A percentile compares a stretch with the other conserved stretches of the same genome.
Conservation (phyloP, 2,113 vertebrate genomes). For the Mus spicilegus region DNA sequence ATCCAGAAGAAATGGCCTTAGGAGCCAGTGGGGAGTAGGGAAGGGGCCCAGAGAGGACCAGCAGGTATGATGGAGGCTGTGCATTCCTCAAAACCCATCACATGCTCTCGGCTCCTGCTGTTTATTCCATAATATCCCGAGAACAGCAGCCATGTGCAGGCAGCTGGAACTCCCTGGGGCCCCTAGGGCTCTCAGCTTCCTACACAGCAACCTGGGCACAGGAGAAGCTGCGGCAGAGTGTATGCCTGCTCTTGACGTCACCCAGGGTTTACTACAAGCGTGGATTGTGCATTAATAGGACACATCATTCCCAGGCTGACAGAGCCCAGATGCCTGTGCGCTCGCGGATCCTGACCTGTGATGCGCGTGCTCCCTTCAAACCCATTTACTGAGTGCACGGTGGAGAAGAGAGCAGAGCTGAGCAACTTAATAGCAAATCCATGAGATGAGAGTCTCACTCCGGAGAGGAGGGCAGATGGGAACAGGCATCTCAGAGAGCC, state of each 20-base stretch:
- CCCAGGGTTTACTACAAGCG: slow-evolving; percentile 55
- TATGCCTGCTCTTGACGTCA: slow-evolving; percentile 56
- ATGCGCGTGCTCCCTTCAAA: slow-evolving; percentile 5
- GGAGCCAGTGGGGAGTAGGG: not conserved
- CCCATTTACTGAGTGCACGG: not conserved
- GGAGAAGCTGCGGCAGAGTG: not conserved
- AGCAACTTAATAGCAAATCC: slow-evolving; percentile 4
- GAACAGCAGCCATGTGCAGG: not conserved
- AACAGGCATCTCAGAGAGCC: slow-evolving; percentile 45
- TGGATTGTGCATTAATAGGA: slow-evolving; percentile 47
- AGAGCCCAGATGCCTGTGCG: slow-evolving; percentile 50
- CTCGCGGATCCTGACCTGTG: slow-evolving; percentile 3
- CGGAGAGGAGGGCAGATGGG: slow-evolving; percentile 61
- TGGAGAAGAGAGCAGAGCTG: not conserved
- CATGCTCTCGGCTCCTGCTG: not conserved
- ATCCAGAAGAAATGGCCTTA: not conserved
- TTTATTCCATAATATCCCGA: not conserved
- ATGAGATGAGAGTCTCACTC: not conserved
- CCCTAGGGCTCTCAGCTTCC: not conserved
- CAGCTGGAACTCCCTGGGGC: not conserved
- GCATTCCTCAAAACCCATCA: not conserved
- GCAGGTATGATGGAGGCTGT: not conserved
- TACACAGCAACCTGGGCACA: not conserved
- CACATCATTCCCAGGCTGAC: slow-evolving; percentile 32
- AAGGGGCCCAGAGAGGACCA: not conserved